These are phyloP conservation scores for Gymnosoma rotundatum DNA, from an alignment of 2,888 invertebrate genomes.

Conservation along the genomic window DNA sequence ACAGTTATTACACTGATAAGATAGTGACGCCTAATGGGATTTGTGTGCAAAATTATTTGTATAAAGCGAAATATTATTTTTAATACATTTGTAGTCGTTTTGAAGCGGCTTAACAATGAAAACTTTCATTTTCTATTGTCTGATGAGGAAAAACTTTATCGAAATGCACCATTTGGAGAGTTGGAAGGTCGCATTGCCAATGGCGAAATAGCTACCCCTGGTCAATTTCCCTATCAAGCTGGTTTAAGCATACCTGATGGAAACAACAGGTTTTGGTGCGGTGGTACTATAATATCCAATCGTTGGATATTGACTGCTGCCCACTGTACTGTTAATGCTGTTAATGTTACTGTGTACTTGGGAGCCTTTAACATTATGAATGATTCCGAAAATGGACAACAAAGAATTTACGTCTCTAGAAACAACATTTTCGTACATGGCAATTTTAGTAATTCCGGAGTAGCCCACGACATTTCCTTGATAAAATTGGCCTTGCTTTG, in stretches of 20 bases:
- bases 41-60: background rate
- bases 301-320: conserved; percentile 80
- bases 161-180: conserved; percentile 43
- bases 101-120: conserved; percentile 68
- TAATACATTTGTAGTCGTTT: conserved; percentile 27
- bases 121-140: conserved; percentile 66
- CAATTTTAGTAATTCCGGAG: conserved; percentile 61
- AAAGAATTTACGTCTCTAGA: conserved; percentile 67
- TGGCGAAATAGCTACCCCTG: conserved; percentile 74
- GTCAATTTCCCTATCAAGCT: conserved; percentile 79
- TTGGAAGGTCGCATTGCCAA: conserved; percentile 76
- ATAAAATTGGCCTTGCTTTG: conserved; percentile 73
- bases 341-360: conserved; percentile 71
- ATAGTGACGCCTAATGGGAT: conserved; percentile 20
- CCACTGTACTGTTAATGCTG: conserved; percentile 76
- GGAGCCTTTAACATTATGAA: conserved; percentile 72
- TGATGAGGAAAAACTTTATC: conserved; percentile 28
- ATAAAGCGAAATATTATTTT: background rate
- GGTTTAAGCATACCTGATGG: conserved; percentile 75
- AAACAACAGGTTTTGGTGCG: conserved; percentile 75
- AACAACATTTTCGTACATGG: conserved; percentile 72
- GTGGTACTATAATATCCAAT: conserved; percentile 78
- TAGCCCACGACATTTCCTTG: conserved; percentile 76
- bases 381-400: conserved; percentile 70
- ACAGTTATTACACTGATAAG: no score